Evolutionary conservation across 2,113 vertebrate species (phyloP).

Genomic region (Aphyosemion australe): DNA sequence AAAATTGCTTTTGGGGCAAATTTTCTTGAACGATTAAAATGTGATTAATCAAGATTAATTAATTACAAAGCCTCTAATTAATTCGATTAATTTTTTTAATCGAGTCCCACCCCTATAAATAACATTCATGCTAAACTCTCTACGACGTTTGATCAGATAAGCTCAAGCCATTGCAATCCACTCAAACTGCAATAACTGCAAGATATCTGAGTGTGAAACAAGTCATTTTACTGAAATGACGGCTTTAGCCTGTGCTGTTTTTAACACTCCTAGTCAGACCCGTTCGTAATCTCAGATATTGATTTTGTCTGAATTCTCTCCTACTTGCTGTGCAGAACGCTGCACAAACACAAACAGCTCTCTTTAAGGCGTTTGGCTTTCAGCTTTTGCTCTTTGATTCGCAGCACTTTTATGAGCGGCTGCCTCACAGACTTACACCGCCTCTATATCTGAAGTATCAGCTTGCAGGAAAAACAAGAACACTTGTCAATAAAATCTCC

Average conservation of each 20-base stretch:
- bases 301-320: conserved; percentile 32
- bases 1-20: too few species aligned
- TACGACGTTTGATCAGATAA: background rate
- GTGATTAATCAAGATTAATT: too few species aligned
- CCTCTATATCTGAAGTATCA: conserved; percentile 30
- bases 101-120: too few species aligned
- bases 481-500: conserved; percentile 31
- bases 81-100: too few species aligned
- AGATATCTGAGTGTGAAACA: background rate
- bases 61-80: too few species aligned
- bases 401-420: conserved; percentile 34
- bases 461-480: conserved; percentile 17
- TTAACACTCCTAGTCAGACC: conserved; percentile 7
- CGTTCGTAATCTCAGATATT: conserved; percentile 26
- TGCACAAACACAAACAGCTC: conserved; percentile 15
- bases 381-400: conserved; percentile 41
- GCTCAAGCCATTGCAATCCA: background rate
- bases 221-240: conserved; percentile 16
- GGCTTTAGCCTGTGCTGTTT: background rate
- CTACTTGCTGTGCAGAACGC: conserved; percentile 1
- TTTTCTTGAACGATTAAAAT: too few species aligned
- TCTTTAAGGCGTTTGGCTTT: conserved; percentile 34
- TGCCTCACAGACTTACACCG: conserved; percentile 19
- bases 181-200: background rate
- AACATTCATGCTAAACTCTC: too few species aligned